Percentiles rank a stretch among this genome's conserved stretches.
Conservation (phyloP, 1,140 invertebrate species). For the Calephelis virginiensis region DNA sequence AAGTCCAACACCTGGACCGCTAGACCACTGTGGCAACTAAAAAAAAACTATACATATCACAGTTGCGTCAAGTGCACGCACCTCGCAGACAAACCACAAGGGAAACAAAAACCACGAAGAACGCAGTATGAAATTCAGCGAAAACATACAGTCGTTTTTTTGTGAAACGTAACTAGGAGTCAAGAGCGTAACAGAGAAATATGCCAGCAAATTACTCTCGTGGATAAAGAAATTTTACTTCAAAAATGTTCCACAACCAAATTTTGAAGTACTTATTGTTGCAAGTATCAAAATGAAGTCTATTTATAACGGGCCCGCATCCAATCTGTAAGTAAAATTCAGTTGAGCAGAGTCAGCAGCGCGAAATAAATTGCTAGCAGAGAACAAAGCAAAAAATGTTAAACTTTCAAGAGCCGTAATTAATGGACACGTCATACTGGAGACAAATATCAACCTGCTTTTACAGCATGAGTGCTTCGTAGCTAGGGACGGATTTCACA, state of each 20-base stretch:
- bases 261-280: background rate
- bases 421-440: constrained; percentile 41
- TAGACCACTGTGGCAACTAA: no score
- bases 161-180: no score
- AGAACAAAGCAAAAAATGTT: constrained; percentile 45
- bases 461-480: constrained; percentile 10
- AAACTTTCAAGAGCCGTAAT: constrained; percentile 50
- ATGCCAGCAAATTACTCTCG: no score
- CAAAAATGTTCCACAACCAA: background rate
- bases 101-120: no score
- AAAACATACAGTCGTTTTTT: no score
- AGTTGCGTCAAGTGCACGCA: no score
- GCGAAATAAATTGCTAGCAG: constrained; percentile 58
- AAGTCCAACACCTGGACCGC: no score
- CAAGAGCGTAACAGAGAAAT: no score
- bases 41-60: no score
- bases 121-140: no score
- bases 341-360: constrained; percentile 36
- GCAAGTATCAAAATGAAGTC: background rate
- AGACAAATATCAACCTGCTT: constrained; percentile 12
- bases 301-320: constrained; percentile 25
- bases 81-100: no score
- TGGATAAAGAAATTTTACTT: no score
- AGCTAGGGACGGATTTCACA: background rate
- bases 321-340: constrained; percentile 57